Evolutionary conservation across 2,797 vertebrate genomes (phyloP).

Genomic region (Schizopygopsis malacanthus): DNA sequence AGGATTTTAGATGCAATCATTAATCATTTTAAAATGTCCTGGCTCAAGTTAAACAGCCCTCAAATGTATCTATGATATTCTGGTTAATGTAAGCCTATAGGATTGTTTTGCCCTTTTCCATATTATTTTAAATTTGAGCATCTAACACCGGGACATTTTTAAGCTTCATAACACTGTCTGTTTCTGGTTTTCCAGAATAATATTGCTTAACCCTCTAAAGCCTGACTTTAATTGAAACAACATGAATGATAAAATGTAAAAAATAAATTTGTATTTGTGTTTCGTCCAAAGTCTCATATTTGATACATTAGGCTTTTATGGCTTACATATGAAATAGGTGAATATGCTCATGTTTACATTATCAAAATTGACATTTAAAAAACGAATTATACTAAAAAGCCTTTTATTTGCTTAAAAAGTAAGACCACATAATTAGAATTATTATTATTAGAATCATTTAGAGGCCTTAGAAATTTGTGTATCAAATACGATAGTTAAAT

Average conservation of each 20-base stretch:
- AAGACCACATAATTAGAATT: no score
- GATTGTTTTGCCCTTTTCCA: neutral
- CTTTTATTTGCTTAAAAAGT: neutral
- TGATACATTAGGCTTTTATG: neutral
- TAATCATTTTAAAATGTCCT: neutral
- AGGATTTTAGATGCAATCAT: neutral
- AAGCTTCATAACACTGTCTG: neutral
- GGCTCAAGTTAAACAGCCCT: neutral
- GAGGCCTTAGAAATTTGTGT: neutral
- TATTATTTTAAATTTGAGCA: neutral
- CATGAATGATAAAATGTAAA: neutral
- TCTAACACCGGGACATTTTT: neutral
- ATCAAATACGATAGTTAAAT: neutral
- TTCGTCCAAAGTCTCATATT: neutral
- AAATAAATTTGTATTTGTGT: neutral
- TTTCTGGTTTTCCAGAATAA: neutral
- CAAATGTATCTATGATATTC: neutral
- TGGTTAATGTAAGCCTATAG: neutral
- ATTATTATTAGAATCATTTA: neutral
- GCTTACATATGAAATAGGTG: neutral
- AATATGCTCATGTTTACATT: neutral
- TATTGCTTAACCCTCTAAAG: neutral
- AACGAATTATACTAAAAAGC: neutral
- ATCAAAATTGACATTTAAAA: no score
- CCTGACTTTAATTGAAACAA: neutral